Evolutionary conservation across 30 jellyfish, hydroid and myxozoan species (phyloP), one percentile per base, ranked within the genome.

Genomic region (Hydractinia echinata): DNA sequence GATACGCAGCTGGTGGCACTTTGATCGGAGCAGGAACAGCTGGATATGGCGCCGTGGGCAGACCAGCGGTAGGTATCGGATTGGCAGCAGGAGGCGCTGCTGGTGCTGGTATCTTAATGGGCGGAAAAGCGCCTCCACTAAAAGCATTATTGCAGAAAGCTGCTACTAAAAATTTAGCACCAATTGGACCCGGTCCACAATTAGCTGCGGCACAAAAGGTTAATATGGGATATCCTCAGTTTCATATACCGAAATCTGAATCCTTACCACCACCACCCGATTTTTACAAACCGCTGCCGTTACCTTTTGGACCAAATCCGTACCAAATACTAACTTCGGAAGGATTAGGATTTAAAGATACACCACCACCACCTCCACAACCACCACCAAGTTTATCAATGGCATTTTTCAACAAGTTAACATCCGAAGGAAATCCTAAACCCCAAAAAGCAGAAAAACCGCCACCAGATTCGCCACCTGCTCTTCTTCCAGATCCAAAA

Each of bases 31-130:
- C 81, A 14, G 81, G 81, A 19, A 71, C 52, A 20, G 81, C 61
- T 20, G 81, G 81, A 8, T 71, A 71, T 19, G 81, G 81, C 10
- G 81, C 81, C 39, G 67, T 71, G 4, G 81, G 81, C 11, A 13
- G 81, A 58, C 81, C 81, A 8, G 44, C 81, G 39, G 61, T 71
- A 19, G 81, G 81, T 3, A 71, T 71, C 51, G 81, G 81, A 20
- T 14, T 71, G 15, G 81, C 81, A n/a, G 81, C 81, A n/a, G 81
- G 81, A 7, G 81, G 81, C 30, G 81, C 81, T 58, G 81, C 81
- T 20, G 81, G 81, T 20, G 60, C 81, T 3, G 81, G 81, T 8
- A 58, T 14, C 44, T 20, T 71, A 19, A 48, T 71, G 13, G 81
- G 81, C 15, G 81, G 81, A 7, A 71, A 71, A 71, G 1, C 55